These are phyloP conservation scores for Penaeus indicus DNA, from an alignment of 1,140 invertebrate genomes.

Conservation along the genomic window DNA sequence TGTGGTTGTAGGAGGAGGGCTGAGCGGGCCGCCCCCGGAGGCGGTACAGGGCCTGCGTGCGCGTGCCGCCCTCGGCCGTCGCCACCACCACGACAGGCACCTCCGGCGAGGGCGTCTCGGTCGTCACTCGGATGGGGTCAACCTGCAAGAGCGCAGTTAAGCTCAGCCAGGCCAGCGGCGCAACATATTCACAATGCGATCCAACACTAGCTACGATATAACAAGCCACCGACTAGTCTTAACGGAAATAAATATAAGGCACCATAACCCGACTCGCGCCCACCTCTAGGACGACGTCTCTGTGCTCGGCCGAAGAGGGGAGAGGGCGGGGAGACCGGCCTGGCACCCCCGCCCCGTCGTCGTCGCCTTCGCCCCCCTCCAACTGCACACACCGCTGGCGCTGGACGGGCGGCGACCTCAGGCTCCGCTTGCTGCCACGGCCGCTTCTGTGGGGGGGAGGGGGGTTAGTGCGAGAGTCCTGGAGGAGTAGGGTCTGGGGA, in stretches of 20 bases:
- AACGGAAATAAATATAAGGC: too few species aligned
- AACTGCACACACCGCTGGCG: slow-evolving; percentile 56
- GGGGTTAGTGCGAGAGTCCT: neutral
- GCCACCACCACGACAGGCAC: slow-evolving; percentile 59
- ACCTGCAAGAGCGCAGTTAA: slow-evolving; percentile 10
- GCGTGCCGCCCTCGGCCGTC: slow-evolving; percentile 58
- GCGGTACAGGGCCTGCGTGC: slow-evolving; percentile 51
- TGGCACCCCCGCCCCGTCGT: slow-evolving; percentile 50
- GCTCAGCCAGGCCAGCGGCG: too few species aligned
- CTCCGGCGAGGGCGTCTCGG: slow-evolving; percentile 41
- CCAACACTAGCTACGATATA: too few species aligned
- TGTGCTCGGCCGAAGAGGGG: slow-evolving; percentile 27
- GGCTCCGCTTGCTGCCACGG: slow-evolving; percentile 49
- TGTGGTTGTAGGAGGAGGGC: slow-evolving; percentile 30
- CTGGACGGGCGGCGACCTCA: slow-evolving; percentile 57
- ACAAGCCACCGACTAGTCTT: too few species aligned
- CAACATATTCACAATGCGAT: neutral
- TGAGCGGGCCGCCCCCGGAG: slow-evolving; percentile 16
- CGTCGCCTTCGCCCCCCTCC: slow-evolving; percentile 46
- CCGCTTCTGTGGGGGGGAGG: slow-evolving; percentile 34
- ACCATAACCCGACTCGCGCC: too few species aligned
- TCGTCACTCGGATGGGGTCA: slow-evolving; percentile 50
- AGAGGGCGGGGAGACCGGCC: slow-evolving; percentile 39
- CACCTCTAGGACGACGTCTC: slow-evolving; percentile 36
- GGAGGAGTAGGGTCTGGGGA: neutral